Evolutionary conservation across 2,113 vertebrate genomes (phyloP).

Genomic region (Mola mola): DNA sequence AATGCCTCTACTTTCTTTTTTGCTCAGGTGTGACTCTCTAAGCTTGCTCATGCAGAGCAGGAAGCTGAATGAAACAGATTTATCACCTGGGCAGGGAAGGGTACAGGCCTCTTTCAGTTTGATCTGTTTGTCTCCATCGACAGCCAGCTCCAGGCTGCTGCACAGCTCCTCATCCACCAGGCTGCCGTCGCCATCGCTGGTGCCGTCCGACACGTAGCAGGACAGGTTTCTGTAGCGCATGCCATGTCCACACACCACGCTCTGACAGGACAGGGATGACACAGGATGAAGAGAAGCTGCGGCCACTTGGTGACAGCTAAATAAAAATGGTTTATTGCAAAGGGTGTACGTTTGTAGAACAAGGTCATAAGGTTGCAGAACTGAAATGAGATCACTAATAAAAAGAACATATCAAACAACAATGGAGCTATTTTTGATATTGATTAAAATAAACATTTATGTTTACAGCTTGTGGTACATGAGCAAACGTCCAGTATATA

Average conservation of each 20-base stretch:
- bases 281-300: not conserved
- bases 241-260: slow-evolving; percentile 93
- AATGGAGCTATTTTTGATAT: too few species aligned
- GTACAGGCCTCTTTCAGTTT: slow-evolving; percentile 89
- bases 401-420: too few species aligned
- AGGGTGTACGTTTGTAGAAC: not conserved
- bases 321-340: not conserved
- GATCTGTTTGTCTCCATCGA: slow-evolving; percentile 85
- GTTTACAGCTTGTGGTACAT: too few species aligned
- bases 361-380: too few species aligned
- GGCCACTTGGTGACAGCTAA: not conserved
- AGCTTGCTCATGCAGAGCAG: not conserved
- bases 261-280: slow-evolving; percentile 51
- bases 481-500: too few species aligned
- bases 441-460: too few species aligned
- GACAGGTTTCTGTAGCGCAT: slow-evolving; percentile 89
- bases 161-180: slow-evolving; percentile 94
- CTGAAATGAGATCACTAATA: too few species aligned
- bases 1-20: too few species aligned
- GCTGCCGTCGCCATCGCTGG: slow-evolving; percentile 80
- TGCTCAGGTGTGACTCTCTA: not conserved
- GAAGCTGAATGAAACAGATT: not conserved
- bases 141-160: slow-evolving; percentile 82
- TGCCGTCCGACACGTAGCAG: slow-evolving; percentile 92
- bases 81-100: slow-evolving; percentile 93